Conservation (phyloP, 2,888 invertebrate genomes). For the Eupithecia subfuscata region DNA sequence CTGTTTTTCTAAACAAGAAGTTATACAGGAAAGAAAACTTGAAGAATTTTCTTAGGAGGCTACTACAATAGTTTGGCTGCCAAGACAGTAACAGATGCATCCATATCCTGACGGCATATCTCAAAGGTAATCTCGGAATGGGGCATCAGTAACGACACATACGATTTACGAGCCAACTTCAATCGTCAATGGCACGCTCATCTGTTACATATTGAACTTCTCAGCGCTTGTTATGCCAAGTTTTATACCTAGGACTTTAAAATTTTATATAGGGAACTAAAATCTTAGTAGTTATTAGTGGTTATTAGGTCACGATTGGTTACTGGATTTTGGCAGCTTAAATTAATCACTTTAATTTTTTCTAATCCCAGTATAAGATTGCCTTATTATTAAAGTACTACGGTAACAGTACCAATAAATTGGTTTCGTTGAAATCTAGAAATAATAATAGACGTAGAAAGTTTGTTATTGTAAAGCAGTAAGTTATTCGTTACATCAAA, state of each 20-base stretch:
- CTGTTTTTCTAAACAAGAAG: not conserved
- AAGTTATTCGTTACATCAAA: not conserved
- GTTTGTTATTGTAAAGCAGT: not conserved
- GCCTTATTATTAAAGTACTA: not conserved
- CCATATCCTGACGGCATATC: conserved; percentile 29
- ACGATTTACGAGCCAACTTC: conserved; percentile 61
- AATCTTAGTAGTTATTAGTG: not conserved
- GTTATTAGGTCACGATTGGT: not conserved
- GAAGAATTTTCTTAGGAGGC: not conserved
- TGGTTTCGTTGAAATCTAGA: not conserved
- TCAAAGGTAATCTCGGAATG: conserved; percentile 33
- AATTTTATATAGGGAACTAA: not conserved
- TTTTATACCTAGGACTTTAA: conserved; percentile 41
- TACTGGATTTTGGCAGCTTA: not conserved
- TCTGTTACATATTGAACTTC: conserved; percentile 55
- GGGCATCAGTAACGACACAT: conserved; percentile 51
- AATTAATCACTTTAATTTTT: not conserved
- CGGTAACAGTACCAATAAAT: not conserved
- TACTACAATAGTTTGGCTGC: not conserved
- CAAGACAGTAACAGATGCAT: conserved; percentile 19
- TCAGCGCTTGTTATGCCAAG: conserved; percentile 47
- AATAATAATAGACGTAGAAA: not conserved
- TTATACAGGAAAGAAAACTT: not conserved
- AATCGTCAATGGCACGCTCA: conserved; percentile 50
- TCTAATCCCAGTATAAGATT: not conserved